Evolutionary conservation across 2,113 vertebrate genomes (phyloP).

Genomic region (Indicator indicator): DNA sequence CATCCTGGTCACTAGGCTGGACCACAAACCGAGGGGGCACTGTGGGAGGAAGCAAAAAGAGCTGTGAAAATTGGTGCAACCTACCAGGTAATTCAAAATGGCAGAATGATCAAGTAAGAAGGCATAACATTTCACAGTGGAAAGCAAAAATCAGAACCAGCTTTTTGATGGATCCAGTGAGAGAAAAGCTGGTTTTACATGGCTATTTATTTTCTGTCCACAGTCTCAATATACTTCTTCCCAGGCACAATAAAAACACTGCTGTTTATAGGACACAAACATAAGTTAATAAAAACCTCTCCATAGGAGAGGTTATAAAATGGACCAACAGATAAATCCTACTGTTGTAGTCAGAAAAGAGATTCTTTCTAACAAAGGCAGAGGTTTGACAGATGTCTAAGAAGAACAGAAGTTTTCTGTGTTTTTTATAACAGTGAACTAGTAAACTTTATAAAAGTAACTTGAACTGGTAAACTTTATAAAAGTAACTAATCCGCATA

Average conservation of each 20-base stretch:
- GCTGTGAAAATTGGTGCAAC: neutral
- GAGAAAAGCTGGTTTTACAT: neutral
- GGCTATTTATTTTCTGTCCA: neutral
- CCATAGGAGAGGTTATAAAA: neutral
- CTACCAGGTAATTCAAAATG: neutral
- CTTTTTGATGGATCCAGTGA: neutral
- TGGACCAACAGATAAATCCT: neutral
- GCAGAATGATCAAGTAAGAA: neutral
- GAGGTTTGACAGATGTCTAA: neutral
- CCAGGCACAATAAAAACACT: neutral
- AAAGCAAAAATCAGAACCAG: neutral
- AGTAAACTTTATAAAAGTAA: neutral
- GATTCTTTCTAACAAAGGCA: neutral
- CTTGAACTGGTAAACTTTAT: neutral
- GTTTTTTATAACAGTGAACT: neutral
- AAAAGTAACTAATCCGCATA: neutral
- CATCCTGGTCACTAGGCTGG: conserved; percentile 95
- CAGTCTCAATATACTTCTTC: neutral
- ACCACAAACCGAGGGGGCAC: conserved; percentile 98
- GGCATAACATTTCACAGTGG: fast-evolving
- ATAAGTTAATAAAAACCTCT: neutral
- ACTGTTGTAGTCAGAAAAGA: neutral
- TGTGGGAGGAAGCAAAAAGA: conserved; percentile 50
- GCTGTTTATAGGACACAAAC: neutral
- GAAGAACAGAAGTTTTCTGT: neutral